Evolutionary conservation across 2,888 invertebrate species (phyloP).

Genomic region (Polylopha cassiicola): DNA sequence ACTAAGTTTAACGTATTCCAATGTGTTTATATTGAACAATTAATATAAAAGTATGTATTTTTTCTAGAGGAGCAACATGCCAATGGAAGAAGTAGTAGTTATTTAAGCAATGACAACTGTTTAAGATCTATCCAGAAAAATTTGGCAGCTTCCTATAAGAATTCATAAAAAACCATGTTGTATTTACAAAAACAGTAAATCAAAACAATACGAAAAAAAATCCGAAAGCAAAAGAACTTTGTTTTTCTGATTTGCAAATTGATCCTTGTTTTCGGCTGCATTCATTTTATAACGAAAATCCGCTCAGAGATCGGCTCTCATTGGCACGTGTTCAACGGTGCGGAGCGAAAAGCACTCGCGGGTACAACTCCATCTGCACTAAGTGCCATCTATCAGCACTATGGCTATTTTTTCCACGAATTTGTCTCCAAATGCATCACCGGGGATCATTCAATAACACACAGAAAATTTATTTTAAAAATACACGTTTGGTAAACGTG

Average conservation of each 20-base stretch:
- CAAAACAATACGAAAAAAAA: too few relatives aligned
- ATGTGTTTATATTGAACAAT: too few relatives aligned
- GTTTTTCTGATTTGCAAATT: conserved; percentile 3
- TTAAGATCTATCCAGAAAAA: too few relatives aligned
- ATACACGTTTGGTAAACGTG: background rate
- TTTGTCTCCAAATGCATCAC: conserved; percentile 53
- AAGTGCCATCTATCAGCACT: conserved; percentile 66
- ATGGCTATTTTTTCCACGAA: conserved; percentile 55
- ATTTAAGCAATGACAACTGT: too few relatives aligned
- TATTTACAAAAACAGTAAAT: too few relatives aligned
- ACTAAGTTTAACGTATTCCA: too few relatives aligned
- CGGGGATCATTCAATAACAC: conserved; percentile 46
- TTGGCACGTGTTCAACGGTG: conserved; percentile 68
- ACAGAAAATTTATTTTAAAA: conserved; percentile 25
- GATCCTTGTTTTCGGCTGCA: conserved; percentile 12
- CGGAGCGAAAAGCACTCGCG: conserved; percentile 62
- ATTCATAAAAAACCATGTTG: too few relatives aligned
- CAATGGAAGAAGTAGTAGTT: too few relatives aligned
- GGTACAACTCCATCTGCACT: conserved; percentile 67
- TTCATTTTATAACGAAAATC: conserved; percentile 40
- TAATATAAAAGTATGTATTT: too few relatives aligned
- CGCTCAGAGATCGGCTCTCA: conserved; percentile 52
- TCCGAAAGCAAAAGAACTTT: background rate
- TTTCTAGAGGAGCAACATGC: too few relatives aligned
- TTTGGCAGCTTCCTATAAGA: too few relatives aligned